Base-by-base conservation (phyloP, 2,888 invertebrate genomes). In the Leptogaster cylindrica region DNA sequence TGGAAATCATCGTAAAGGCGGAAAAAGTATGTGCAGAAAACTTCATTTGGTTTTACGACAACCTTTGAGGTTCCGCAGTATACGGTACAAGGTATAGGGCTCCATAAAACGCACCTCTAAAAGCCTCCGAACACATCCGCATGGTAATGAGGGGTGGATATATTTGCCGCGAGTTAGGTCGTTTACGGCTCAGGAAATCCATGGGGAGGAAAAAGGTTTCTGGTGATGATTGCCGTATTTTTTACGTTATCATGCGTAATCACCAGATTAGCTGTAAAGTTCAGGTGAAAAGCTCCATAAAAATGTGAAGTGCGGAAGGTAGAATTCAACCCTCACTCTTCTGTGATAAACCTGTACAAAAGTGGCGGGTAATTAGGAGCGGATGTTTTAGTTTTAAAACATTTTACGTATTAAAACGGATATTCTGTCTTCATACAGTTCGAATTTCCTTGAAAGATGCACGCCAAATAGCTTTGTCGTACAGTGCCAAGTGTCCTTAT, bases 21-120 rank as follows among this genome's bases (percentile, higher is more conserved):
- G 39, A 39, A 12, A 23, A 39, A 58, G 41, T 58, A 58, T 58
- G 25, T 58, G 58, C 58, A 41, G 39, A 36, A 14, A 39, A 58
- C 39, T 58, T 58, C 39, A 25, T 23, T 52, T 58, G 25, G 58
- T 25, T 58, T 58, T 58, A 58, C 14, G 58, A 39, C 20, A 31
- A 31, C 58, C 20, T 58, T 14, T 12, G 8, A 7, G 25, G 8
- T 27, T 10, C 58, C 25, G 27, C 31, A 12, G 27, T 2, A 16
- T 14, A 23, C 39, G 25, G 23, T 23, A 25, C 25, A 14, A 39
- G 18, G 58, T 39, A 41, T 31, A 50, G 18, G 50, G 23, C 41
- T 12, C 39, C 41, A 58, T 58, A 58, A 58, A 58, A 20, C 41
- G 31, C 58, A 52, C 52, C 52, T 52, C 52, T 52, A 31, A 52